Evolutionary conservation across 2,888 invertebrate species (phyloP), one percentile per base, ranked within the genome.

Genomic region (Brachyopa scutellaris): DNA sequence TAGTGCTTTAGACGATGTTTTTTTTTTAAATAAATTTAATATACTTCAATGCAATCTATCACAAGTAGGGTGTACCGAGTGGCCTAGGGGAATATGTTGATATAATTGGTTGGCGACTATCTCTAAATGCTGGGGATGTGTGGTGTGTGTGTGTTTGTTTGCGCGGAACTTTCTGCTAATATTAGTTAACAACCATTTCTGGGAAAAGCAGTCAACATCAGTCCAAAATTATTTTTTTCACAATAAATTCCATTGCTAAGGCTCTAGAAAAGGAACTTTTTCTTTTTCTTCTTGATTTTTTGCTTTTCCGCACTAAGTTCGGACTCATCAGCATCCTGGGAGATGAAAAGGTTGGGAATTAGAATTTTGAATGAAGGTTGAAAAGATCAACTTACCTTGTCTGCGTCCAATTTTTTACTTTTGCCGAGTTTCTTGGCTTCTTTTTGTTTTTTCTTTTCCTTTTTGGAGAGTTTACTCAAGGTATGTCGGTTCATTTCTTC

Each of bases 391-490:
- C 31, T 61, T 85, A 88, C 93, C 88, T 93, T 93, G 87, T 93
- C 93, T 19, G 91, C 91, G 88, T 94, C 93, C 36, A 91, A 88
- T 86, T 92, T 93, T 86, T 92, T 93, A 66, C 91, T 88, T 87
- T 92, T 93, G 26, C 85, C 90, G 73, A 91, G 86, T 87, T 92
- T 93, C 79, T 91, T 91, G 62, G 91, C 90, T 85, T 92, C 91
- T 80, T 92, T 92, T 83, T 91, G 90, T 72, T 91, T 91, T 76
- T 91, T 92, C 85, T 92, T 92, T 74, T 92, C 91, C 51, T 90
- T 88, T 85, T 91, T 91, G 15, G 89, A 88, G 55, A 90, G 86
- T 84, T 89, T 90, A 26, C 86, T 87, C 45, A 86, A 87, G 51
- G 89, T 87, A 78, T 89, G 87, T 79, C 88, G 86, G 55, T 87